Percentiles rank a stretch among this genome's conserved stretches.
These are phyloP conservation scores for Candoia aspera DNA, from an alignment of 2,113 vertebrate species.

Conservation along the genomic window DNA sequence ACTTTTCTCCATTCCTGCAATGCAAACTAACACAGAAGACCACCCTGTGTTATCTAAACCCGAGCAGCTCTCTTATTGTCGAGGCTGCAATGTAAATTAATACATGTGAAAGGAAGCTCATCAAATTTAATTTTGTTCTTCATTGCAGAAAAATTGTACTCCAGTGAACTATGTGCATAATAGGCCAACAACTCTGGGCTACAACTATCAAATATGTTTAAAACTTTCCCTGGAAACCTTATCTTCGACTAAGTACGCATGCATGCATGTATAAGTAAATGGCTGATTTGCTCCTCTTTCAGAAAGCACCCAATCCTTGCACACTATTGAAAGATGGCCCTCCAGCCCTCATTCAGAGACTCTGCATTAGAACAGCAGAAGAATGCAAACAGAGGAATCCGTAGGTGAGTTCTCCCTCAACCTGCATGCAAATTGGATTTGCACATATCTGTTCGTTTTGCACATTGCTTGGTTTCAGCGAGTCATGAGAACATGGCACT, in stretches of 20 bases:
- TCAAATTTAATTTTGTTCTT: conserved; percentile 32
- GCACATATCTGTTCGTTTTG: not conserved
- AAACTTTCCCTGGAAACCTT: not conserved
- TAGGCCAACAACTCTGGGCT: not conserved
- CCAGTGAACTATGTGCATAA: not conserved
- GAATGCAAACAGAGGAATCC: not conserved
- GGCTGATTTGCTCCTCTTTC: not conserved
- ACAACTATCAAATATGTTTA: not conserved
- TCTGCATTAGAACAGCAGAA: not conserved
- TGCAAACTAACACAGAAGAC: conserved; percentile 39
- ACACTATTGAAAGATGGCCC: not conserved
- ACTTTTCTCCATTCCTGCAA: conserved; percentile 33
- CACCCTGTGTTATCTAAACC: conserved; percentile 59
- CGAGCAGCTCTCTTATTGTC: conserved; percentile 34
- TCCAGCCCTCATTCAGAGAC: not conserved
- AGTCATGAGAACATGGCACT: not conserved
- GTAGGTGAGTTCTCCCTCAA: not conserved
- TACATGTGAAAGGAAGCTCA: conserved; percentile 64
- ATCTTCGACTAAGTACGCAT: too few relatives aligned
- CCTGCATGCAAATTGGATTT: not conserved
- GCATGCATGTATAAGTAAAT: not conserved
- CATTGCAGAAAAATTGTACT: not conserved
- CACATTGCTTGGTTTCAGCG: not conserved
- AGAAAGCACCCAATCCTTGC: not conserved
- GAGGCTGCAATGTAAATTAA: conserved; percentile 50